Base-by-base conservation (phyloP, 2,888 invertebrate genomes). In the Eudemis profundana region DNA sequence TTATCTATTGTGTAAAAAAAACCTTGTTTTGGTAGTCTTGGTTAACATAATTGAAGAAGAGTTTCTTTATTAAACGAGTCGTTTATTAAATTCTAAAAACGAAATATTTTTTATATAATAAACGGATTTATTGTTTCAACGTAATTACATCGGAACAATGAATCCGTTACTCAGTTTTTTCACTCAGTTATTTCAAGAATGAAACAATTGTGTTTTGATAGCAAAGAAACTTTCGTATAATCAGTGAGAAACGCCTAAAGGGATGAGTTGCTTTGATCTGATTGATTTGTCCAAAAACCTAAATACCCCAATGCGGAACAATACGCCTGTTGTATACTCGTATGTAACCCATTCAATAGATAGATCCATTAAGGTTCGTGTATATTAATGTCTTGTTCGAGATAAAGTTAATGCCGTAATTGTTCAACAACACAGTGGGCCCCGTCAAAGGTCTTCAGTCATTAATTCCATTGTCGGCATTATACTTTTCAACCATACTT, bases 391-490 rank as follows among this genome's bases (percentile, higher is more conserved):
- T 38, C 53, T 46, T 53, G 46, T 15, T 4, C n/a, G n/a, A 4
- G 10, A 27, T 46, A 50, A 38, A 46, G 33, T 61, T 50, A 33
- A 21, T 64, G 56, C 47, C 38, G 54, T 61, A 33, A 65, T 66
- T 66, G 66, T 62, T 66, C 57, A 46, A 51, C 68, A 60, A 64
- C 62, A 61, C 68, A 53, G 56, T 63, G 49, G 53, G 56, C 60
- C 50, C 70, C 70, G 74, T 70, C 60, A 68, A 72, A 74, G 67
- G 70, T 68, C 72, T 69, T 73, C 68, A 70, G 69, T 78, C 74
- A 79, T 81, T 80, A 79, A 74, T 74, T 70, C 74, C 68, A 76
- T 81, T 79, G 76, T 79, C 70, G 75, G 74, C 70, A 69, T 76
- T 74, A 75, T 76, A 74, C 73, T 78, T 75, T 72, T 72, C 77